A percentile compares a stretch with the other conserved stretches of the same genome.
Evolutionary conservation across 2,113 vertebrate genomes (phyloP).

Genomic region (Prunella fulvescens): DNA sequence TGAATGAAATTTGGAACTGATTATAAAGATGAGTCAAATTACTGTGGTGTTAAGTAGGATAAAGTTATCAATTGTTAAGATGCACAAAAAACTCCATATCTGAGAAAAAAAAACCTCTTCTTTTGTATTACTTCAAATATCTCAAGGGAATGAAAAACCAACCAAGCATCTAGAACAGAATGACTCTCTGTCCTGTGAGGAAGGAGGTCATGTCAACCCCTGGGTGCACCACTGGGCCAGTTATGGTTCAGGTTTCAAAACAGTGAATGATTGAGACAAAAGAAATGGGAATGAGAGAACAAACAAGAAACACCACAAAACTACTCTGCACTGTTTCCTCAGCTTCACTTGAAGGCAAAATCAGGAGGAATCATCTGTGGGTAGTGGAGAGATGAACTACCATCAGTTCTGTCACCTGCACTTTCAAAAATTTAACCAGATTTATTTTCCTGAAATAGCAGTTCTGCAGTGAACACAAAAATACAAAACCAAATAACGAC

Average conservation of each 20-base stretch:
- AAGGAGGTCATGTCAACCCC: not conserved
- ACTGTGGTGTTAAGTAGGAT: not conserved
- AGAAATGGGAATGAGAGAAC: not conserved
- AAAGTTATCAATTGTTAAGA: not conserved
- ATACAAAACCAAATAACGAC: not conserved
- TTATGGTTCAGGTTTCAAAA: not conserved
- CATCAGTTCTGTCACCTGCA: not conserved
- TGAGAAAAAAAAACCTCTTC: not conserved
- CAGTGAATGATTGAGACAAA: not conserved
- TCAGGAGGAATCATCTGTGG: not conserved
- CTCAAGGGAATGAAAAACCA: not conserved
- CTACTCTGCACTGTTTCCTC: not conserved
- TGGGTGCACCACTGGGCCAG: accelerated
- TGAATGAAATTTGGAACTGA: not conserved
- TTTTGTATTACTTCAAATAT: not conserved
- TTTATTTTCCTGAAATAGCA: not conserved
- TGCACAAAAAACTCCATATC: not conserved
- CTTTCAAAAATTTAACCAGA: not conserved
- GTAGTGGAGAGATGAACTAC: not conserved
- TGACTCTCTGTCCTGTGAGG: not conserved
- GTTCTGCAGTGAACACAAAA: not conserved
- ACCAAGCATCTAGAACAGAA: not conserved
- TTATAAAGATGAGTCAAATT: not conserved
- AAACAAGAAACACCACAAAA: not conserved
- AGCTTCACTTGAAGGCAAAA: not conserved